phyloP scores from a whole-genome alignment of 2,797 vertebrate species.

The Poeciliopsis gracilis region DNA sequence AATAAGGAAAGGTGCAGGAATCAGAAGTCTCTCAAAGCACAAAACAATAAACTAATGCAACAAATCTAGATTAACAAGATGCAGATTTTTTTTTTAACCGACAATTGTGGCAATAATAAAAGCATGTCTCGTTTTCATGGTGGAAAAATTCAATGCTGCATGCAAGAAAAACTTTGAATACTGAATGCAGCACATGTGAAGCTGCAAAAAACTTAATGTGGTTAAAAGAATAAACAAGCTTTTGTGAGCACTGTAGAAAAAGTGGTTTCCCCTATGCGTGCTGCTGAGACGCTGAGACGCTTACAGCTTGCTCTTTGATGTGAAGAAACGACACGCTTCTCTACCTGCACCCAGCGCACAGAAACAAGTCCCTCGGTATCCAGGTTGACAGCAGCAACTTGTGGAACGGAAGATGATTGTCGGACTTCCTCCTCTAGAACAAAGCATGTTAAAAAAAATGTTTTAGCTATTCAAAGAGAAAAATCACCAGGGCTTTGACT shows the following conservation, averaged over 20 bases:
- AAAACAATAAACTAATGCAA: not conserved
- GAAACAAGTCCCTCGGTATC: slow-evolving; percentile 20
- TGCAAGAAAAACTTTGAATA: slow-evolving; percentile 2
- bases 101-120: not conserved
- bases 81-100: not conserved
- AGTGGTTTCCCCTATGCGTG: slow-evolving; percentile 7
- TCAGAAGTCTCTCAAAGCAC: not conserved
- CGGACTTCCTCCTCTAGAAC: not conserved
- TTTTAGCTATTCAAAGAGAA: not conserved
- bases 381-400: slow-evolving; percentile 20
- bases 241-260: slow-evolving; percentile 24
- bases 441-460: not conserved
- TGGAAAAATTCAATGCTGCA: slow-evolving; percentile 14
- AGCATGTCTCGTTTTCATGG: not conserved
- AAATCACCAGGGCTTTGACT: not conserved
- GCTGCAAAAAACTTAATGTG: slow-evolving; percentile 12
- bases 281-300: slow-evolving; percentile 25
- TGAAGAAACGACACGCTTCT: slow-evolving; percentile 36
- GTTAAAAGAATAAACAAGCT: not conserved
- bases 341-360: slow-evolving; percentile 16
- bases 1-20: slow-evolving; percentile 1
- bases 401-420: slow-evolving; percentile 16
- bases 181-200: slow-evolving; percentile 11
- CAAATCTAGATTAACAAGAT: not conserved
- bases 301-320: slow-evolving; percentile 49